Percentiles rank a stretch among this genome's conserved stretches.
Evolutionary conservation across 53 echinoderm and acorn worm genomes (phyloP).

Genomic region (Holothuria leucospilota): DNA sequence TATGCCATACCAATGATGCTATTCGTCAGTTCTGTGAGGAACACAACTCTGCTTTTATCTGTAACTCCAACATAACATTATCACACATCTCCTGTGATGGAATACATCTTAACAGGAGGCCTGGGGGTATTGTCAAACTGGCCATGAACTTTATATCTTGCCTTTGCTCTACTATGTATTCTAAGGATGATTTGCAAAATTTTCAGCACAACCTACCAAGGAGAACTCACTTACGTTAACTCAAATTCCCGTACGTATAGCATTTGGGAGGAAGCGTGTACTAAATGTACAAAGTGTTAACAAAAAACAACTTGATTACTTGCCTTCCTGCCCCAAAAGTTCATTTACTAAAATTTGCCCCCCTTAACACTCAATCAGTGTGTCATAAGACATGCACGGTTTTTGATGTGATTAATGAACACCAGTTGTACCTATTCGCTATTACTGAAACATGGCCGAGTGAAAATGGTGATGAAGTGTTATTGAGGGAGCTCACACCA

Average conservation of each 20-base stretch:
- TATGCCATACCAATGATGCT: not conserved
- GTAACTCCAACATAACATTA: not conserved
- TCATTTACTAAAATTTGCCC: not conserved
- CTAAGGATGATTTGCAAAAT: not conserved
- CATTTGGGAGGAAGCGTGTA: not conserved
- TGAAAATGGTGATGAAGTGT: no score
- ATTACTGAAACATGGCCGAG: no score
- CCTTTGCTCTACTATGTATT: not conserved
- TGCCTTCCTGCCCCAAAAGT: not conserved
- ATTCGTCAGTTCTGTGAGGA: not conserved
- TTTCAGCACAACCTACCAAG: not conserved
- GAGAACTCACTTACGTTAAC: not conserved
- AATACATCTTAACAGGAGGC: slow-evolving; percentile 10
- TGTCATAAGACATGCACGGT: no score
- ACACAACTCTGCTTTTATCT: slow-evolving; percentile 4
- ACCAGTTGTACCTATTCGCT: no score
- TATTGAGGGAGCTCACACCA: no score
- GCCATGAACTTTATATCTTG: slow-evolving; percentile 32
- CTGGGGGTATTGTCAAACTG: slow-evolving; percentile 10
- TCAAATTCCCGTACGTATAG: not conserved
- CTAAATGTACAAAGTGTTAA: not conserved
- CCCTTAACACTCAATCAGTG: not conserved
- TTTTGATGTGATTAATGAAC: no score
- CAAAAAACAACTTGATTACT: not conserved
- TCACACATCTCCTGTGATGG: slow-evolving; percentile 13